These are phyloP conservation scores for Oncorhynchus keta DNA, from an alignment of 2,113 vertebrate genomes.

Conservation along the genomic window DNA sequence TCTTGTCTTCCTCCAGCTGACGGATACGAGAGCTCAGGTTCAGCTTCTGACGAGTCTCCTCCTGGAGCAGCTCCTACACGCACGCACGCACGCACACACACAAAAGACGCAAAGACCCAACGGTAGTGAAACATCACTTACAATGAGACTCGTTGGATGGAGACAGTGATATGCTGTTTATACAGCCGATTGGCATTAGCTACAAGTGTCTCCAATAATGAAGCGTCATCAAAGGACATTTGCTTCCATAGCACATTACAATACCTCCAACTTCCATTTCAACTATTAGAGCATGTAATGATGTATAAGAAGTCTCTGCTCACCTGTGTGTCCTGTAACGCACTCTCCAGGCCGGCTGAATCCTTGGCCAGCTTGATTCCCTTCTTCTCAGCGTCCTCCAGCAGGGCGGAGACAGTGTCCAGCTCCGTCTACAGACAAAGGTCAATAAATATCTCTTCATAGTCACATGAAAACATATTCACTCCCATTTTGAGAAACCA, in stretches of 20 bases:
- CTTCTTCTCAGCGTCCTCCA: slow-evolving; percentile 96
- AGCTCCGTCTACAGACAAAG: slow-evolving; percentile 80
- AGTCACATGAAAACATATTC: neutral
- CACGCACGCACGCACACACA: slow-evolving; percentile 3
- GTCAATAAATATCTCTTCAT: slow-evolving; percentile 2
- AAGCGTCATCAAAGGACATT: no score
- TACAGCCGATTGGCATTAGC: no score
- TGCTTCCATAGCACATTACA: no score
- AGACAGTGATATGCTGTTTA: no score
- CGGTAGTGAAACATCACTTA: no score
- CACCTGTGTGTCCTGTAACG: slow-evolving; percentile 95
- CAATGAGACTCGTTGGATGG: no score
- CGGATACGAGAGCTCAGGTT: slow-evolving; percentile 91
- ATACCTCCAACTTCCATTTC: no score
- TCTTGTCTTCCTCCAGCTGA: slow-evolving; percentile 95
- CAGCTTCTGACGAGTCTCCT: slow-evolving; percentile 95
- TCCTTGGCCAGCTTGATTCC: slow-evolving; percentile 94
- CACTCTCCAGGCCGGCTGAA: slow-evolving; percentile 85
- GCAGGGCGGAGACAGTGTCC: slow-evolving; percentile 86
- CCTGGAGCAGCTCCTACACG: slow-evolving; percentile 89
- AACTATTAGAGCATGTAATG: neutral
- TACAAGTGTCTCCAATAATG: no score
- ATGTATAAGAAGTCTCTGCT: neutral
- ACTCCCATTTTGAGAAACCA: neutral
- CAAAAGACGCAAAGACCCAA: neutral